Evolutionary conservation across 2,888 invertebrate genomes (phyloP).

Genomic region (Epistrophe eligans): DNA sequence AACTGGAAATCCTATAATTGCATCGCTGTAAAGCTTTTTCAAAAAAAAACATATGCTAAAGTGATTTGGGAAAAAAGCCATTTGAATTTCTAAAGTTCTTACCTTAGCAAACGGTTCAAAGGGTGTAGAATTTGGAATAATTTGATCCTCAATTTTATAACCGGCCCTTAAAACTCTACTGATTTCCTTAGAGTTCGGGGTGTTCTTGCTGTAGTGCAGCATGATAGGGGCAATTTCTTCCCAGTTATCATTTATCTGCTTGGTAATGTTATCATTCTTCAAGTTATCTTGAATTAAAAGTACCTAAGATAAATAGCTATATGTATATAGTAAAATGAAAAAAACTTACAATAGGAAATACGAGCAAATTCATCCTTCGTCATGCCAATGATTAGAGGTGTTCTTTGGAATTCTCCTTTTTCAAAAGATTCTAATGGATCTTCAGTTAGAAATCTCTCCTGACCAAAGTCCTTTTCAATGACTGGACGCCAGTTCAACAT

Average conservation of each 20-base stretch:
- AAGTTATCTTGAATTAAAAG: constrained; percentile 83
- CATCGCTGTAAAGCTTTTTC: constrained; percentile 85
- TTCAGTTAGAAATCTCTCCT: constrained; percentile 86
- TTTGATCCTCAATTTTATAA: constrained; percentile 77
- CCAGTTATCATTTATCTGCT: constrained; percentile 79
- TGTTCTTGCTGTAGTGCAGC: constrained; percentile 81
- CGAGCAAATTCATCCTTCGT: constrained; percentile 88
- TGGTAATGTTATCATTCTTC: constrained; percentile 84
- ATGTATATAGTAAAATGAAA: background rate
- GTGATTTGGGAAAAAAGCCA: background rate
- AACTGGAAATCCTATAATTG: constrained; percentile 85
- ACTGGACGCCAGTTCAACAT: constrained; percentile 86
- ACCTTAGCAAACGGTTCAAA: constrained; percentile 77
- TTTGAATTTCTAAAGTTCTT: background rate
- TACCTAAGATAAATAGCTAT: no score
- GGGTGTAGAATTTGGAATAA: constrained; percentile 72
- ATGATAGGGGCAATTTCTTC: constrained; percentile 79
- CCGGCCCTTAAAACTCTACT: constrained; percentile 77
- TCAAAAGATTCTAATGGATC: constrained; percentile 86
- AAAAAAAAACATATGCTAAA: background rate
- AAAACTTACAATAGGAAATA: constrained; percentile 84
- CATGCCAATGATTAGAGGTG: constrained; percentile 87
- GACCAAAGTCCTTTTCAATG: constrained; percentile 87
- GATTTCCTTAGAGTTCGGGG: constrained; percentile 80
- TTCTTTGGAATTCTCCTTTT: constrained; percentile 85